These are phyloP conservation scores for Acanthurus lineatus DNA, from an alignment of 2,797 vertebrate genomes.

Conservation along the genomic window DNA sequence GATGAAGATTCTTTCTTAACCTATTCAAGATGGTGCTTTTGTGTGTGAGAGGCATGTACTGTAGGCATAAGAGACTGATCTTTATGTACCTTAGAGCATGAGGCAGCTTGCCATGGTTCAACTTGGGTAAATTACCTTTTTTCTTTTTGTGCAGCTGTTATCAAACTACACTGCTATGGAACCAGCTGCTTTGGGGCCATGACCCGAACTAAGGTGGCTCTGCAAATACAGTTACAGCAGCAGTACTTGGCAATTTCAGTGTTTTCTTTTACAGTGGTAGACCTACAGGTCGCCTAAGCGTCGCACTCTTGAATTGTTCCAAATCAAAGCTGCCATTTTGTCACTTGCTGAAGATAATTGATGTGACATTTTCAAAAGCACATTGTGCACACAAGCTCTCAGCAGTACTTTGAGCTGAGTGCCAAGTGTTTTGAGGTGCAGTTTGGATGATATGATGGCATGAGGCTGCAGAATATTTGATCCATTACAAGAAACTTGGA, in stretches of 20 bases:
- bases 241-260: neutral
- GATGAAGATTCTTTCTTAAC: neutral
- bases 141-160: constrained; percentile 15
- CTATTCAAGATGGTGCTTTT: neutral
- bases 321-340: constrained; percentile 19
- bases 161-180: neutral
- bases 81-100: constrained; percentile 8
- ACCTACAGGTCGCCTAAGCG: neutral
- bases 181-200: neutral
- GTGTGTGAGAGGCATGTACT: constrained; percentile 1
- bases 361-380: neutral
- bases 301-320: neutral
- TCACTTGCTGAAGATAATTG: constrained; percentile 7
- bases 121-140: constrained; percentile 17
- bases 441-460: neutral
- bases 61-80: neutral
- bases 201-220: no score
- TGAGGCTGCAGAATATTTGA: neutral
- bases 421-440: neutral
- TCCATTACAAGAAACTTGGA: neutral
- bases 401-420: neutral
- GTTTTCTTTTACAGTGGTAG: neutral
- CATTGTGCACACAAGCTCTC: neutral
- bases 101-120: constrained; percentile 35
- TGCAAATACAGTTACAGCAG: no score